Conservation (phyloP, 53 echinoderm and acorn worm species). For the Henricia sp. region DNA sequence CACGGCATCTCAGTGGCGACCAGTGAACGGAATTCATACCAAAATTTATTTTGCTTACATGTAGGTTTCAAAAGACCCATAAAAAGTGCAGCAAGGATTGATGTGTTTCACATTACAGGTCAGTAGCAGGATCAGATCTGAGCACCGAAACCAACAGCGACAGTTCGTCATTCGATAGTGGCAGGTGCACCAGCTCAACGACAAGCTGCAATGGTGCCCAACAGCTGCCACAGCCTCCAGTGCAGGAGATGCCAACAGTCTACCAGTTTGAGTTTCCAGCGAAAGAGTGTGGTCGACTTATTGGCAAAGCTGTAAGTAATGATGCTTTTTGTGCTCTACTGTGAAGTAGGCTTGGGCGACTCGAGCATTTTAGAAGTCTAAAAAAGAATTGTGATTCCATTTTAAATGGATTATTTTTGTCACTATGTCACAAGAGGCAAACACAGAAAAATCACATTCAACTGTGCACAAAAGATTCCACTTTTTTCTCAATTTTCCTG, state of each 20-base stretch:
- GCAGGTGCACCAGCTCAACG: conserved; percentile 82
- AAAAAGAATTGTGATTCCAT: background rate
- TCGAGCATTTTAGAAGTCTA: background rate
- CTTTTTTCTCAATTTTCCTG: no score
- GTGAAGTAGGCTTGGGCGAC: no score
- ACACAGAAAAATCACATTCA: no score
- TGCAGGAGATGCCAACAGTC: conserved; percentile 57
- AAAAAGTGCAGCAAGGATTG: no score
- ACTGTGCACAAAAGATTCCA: no score
- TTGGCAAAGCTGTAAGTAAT: conserved; percentile 86
- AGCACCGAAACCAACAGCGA: conserved; percentile 94
- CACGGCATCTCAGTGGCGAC: no score
- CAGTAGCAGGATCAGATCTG: conserved; percentile 80
- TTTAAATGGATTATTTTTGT: no score
- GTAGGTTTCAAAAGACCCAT: no score
- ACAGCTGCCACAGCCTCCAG: conserved; percentile 38
- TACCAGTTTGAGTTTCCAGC: conserved; percentile 96
- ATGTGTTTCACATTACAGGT: conserved; percentile 57
- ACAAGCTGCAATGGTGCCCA: conserved; percentile 67
- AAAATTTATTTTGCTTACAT: no score
- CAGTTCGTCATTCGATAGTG: conserved; percentile 95
- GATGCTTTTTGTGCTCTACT: no score
- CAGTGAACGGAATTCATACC: no score
- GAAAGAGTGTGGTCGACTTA: conserved; percentile 83
- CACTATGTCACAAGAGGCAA: no score